Conservation (phyloP, 2,888 invertebrate genomes). For the Cheilosia vernalis region DNA sequence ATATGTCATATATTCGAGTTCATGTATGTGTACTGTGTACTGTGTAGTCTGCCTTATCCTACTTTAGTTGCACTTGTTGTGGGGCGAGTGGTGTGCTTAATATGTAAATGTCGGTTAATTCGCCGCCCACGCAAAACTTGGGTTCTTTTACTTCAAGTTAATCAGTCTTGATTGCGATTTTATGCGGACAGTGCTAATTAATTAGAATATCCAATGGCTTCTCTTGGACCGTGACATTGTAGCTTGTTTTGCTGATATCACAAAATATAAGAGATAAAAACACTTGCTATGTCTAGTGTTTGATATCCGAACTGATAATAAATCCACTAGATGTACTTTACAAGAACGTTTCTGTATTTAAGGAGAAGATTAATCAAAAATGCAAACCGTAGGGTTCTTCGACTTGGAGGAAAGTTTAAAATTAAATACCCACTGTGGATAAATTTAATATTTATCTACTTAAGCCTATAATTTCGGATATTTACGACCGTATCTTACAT, state of each 20-base stretch:
- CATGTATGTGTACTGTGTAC: background rate
- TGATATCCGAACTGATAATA: conserved; percentile 13
- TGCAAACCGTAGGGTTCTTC: background rate
- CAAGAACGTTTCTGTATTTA: background rate
- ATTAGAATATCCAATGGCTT: conserved; percentile 11
- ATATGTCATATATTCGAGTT: background rate
- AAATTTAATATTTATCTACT: background rate
- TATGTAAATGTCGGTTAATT: conserved; percentile 20
- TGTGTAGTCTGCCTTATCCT: background rate
- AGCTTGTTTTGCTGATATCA: background rate
- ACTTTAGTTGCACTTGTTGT: background rate
- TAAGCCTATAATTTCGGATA: background rate
- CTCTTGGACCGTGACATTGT: background rate
- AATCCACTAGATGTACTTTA: background rate
- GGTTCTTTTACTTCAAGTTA: conserved; percentile 6
- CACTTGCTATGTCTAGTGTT: conserved; percentile 11
- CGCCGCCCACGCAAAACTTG: background rate
- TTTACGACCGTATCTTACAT: no score
- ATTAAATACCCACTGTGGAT: background rate
- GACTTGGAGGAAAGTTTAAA: background rate
- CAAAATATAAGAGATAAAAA: conserved; percentile 8
- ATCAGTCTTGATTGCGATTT: conserved; percentile 13
- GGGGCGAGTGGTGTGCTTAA: background rate
- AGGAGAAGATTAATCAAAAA: background rate
- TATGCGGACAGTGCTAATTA: conserved; percentile 27